Percentiles rank a stretch among this genome's conserved stretches.
Conservation (phyloP, 37 sponge, comb jelly and placozoan species). For the Cliona cf. orientalis region DNA sequence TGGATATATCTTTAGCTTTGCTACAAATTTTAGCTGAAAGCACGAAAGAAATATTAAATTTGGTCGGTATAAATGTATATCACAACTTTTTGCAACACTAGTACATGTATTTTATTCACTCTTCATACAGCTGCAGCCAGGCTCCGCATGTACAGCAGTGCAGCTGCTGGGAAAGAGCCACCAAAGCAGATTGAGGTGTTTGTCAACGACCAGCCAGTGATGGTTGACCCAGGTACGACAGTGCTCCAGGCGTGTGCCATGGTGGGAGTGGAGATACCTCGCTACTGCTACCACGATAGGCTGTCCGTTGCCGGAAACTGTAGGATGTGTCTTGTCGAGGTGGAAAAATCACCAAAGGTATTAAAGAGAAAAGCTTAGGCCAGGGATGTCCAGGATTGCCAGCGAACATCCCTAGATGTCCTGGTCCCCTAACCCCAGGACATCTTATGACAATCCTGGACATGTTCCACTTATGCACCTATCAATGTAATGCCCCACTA, state of each 20-base stretch:
- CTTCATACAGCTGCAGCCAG: not conserved
- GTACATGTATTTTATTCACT: no score
- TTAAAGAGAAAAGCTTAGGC: no score
- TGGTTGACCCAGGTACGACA: slow-evolving; percentile 90
- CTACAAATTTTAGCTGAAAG: not conserved
- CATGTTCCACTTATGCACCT: no score
- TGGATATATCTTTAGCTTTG: not conserved
- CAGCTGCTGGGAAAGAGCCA: slow-evolving; percentile 35
- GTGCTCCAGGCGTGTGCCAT: slow-evolving; percentile 96
- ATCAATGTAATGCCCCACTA: no score
- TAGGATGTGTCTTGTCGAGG: slow-evolving; percentile 97
- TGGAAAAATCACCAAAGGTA: slow-evolving; percentile 93
- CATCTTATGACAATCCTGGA: no score
- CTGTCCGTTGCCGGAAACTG: slow-evolving; percentile 98
- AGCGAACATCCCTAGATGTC: no score
- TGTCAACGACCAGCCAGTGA: slow-evolving; percentile 83
- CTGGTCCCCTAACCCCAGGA: no score
- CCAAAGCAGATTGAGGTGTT: slow-evolving; percentile 91
- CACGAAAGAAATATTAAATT: not conserved
- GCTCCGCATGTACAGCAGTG: slow-evolving; percentile 13
- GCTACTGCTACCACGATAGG: slow-evolving; percentile 97
- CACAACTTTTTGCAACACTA: not conserved
- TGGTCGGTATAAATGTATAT: not conserved
- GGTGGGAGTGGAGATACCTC: slow-evolving; percentile 93
- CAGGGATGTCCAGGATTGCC: no score